phyloP scores from a whole-genome alignment of 1,140 invertebrate species.

The Temnothorax longispinosus region DNA sequence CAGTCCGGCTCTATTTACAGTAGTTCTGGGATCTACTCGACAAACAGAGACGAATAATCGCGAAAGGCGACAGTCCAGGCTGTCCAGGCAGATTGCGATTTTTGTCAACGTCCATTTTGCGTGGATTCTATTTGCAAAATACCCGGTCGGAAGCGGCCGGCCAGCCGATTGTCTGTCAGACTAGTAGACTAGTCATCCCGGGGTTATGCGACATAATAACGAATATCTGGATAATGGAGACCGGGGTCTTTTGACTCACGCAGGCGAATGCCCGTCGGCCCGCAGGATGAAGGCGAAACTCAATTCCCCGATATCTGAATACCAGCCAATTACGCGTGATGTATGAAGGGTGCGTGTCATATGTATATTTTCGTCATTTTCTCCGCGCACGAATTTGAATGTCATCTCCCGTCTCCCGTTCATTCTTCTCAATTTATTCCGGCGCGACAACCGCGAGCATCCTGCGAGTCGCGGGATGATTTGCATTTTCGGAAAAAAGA shows the following conservation, averaged over 20 bases:
- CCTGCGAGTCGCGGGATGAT: slow-evolving; percentile 72
- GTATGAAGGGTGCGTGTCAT: slow-evolving; percentile 72
- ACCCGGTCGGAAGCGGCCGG: slow-evolving; percentile 7
- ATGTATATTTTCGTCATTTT: slow-evolving; percentile 82
- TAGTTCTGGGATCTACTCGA: slow-evolving; percentile 2
- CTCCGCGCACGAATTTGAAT: slow-evolving; percentile 79
- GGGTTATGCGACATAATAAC: slow-evolving; percentile 37
- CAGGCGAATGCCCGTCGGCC: slow-evolving; percentile 35
- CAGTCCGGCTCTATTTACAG: slow-evolving; percentile 16
- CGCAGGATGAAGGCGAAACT: slow-evolving; percentile 77
- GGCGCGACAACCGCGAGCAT: slow-evolving; percentile 58
- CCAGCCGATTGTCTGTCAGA: slow-evolving; percentile 29
- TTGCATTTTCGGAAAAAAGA: slow-evolving; percentile 80
- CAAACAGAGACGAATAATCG: slow-evolving; percentile 24
- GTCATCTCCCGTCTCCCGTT: slow-evolving; percentile 77
- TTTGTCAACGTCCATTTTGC: not conserved
- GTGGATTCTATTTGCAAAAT: slow-evolving; percentile 39
- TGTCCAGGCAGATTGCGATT: slow-evolving; percentile 2
- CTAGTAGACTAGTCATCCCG: not conserved
- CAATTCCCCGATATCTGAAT: slow-evolving; percentile 82
- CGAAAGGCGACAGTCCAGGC: not conserved
- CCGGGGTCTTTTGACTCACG: slow-evolving; percentile 42
- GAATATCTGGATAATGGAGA: slow-evolving; percentile 38
- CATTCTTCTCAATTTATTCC: slow-evolving; percentile 82
- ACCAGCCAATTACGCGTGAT: slow-evolving; percentile 82